Evolutionary conservation across 2,888 invertebrate genomes (phyloP), one percentile per base, ranked within the genome.

Genomic region (Amblyjoppa proteus): DNA sequence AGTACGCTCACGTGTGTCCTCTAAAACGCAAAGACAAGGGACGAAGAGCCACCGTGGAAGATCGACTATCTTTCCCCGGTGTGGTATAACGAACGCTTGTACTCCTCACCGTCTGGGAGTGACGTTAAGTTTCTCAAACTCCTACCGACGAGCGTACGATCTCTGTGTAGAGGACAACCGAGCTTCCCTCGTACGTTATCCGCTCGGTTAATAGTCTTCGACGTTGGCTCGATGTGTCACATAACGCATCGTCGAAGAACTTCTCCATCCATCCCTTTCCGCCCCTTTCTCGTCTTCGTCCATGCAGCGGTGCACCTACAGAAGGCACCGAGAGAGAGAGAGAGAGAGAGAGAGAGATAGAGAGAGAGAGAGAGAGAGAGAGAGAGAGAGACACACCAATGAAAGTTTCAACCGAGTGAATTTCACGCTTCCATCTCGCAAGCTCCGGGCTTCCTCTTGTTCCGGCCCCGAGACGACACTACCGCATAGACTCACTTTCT

Each of bases 331-430:
- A n/a, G 56, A 76, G 56, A 71, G 70, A 20, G 20, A 20, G 20
- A 20, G 20, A 20, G 20, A 20, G 20, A 20, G 20, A 20, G 20
- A 20, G 0, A 20, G 20, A 20, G 20, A 20, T 0, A 20, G 20
- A 20, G 0, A 20, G 20, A 20, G 0, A 20, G 20, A 20, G 20
- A 20, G 20, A 20, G 20, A 20, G 0, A 20, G 20, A 20, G 20
- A 20, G 20, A 20, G 20, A 20, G 34, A n/a, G 56, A 76, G 56
- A 71, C 64, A 45, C 56, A 28, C 49, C 49, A 25, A 16, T 73
- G 58, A 70, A 81, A 86, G 80, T 83, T 83, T 78, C 41, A 49
- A 38, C 64, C 31, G 64, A 64, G 80, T 41, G 76, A 86, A 83
- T 77, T 86, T 81, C 80, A 73, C 61, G 81, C 73, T 56, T 85